phyloP scores from a whole-genome alignment of 2,113 vertebrate species.

The Pholis gunnellus region DNA sequence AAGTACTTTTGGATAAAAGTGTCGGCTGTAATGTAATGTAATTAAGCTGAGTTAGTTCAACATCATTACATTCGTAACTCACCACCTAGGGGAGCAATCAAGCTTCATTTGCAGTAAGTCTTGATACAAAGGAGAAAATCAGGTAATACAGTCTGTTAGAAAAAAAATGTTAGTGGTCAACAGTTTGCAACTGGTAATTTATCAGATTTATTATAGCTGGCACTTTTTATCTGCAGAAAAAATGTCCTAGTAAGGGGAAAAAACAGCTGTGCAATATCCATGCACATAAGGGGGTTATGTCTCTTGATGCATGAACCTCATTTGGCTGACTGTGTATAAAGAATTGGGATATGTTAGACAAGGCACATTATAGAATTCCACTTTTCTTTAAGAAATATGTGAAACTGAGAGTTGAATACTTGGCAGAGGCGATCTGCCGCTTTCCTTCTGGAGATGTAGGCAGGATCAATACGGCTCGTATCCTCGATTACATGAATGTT shows the following conservation, averaged over 20 bases:
- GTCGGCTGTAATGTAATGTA: not conserved
- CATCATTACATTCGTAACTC: slow-evolving; percentile 55
- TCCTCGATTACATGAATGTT: slow-evolving; percentile 10
- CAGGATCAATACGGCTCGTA: slow-evolving; percentile 41
- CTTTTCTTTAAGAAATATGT: slow-evolving; percentile 31
- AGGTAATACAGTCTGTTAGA: slow-evolving; percentile 44
- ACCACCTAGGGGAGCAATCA: slow-evolving; percentile 57
- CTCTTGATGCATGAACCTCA: slow-evolving; percentile 63
- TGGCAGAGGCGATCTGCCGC: not conserved
- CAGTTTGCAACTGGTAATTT: slow-evolving; percentile 72
- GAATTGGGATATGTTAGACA: slow-evolving; percentile 16
- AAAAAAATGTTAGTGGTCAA: slow-evolving; percentile 64
- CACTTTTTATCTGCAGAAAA: slow-evolving; percentile 63
- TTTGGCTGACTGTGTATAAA: slow-evolving; percentile 66
- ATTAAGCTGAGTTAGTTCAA: slow-evolving; percentile 48
- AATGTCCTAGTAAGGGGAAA: slow-evolving; percentile 63
- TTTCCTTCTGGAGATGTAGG: slow-evolving; percentile 16
- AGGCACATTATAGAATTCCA: slow-evolving; percentile 18
- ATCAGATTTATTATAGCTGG: slow-evolving; percentile 71
- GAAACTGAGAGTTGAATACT: not conserved
- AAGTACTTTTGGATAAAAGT: too few species aligned
- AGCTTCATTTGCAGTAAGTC: slow-evolving; percentile 45
- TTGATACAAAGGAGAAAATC: slow-evolving; percentile 46
- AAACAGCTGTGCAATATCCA: slow-evolving; percentile 68
- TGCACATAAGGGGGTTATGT: slow-evolving; percentile 44